Base-by-base conservation (phyloP, 2,888 invertebrate genomes). In the Sinohyriopsis cumingii region DNA sequence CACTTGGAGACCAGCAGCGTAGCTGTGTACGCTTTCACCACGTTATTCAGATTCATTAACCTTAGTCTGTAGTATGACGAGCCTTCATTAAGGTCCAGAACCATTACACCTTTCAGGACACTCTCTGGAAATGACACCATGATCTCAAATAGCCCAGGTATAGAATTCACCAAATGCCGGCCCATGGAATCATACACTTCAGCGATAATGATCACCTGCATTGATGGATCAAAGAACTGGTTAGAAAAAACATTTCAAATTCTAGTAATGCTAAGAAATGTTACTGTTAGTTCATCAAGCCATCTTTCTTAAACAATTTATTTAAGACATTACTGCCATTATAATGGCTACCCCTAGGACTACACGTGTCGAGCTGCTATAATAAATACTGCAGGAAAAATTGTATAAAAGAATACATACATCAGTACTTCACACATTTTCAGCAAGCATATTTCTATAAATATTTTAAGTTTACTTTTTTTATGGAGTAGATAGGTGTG, bases 81-180 rank as follows among this genome's bases (percentile, higher is more conserved):
- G n/a, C 74, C 68, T 65, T 77, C 81, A n/a, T 74, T 74, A 20
- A 84, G 80, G 57, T 79, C 79, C 15, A 83, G 76, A 57, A 84
- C 76, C 63, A 84, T 80, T 9, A 82, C 79, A 55, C 83, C 82
- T 64, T 82, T 80, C 9, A 77, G 78, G 18, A 83, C 76, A 67
- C 83, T 82, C 71, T 84, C 80, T 18, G 85, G 85, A 71, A 76
- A 85, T 9, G 85, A 82, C 70, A 84, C 80, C 25, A 84, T 53
- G 12, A 81, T 78, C 73, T 85, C 85, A 60, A 78, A 75, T 18
- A 82, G 61, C 0, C 82, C 78, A 1, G 86, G 86, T 62, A 86
- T 71, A 19, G 80, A 77, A 67, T 83, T 85, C 33, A 82, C 75
- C 65, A 86, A 71, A 69, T 86, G 84, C 22, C 83, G 77, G 1